Evolutionary conservation across 2,797 vertebrate species (phyloP).

Genomic region (Falco columbarius): DNA sequence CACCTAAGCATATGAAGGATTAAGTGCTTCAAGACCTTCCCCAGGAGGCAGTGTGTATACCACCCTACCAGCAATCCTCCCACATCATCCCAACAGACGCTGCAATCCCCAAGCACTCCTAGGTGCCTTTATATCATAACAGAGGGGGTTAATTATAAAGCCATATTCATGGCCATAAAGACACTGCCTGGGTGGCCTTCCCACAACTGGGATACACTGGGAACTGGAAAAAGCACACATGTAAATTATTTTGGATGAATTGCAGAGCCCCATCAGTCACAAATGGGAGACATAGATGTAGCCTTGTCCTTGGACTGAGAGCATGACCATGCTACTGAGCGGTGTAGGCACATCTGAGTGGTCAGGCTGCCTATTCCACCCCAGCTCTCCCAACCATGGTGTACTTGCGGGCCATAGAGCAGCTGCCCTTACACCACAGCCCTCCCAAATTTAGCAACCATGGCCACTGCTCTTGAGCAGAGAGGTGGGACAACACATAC

Average conservation of each 20-base stretch:
- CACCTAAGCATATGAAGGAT: background rate
- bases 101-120: background rate
- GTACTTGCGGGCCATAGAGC: background rate
- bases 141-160: background rate
- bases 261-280: background rate
- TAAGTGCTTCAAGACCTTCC: background rate
- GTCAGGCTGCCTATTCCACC: background rate
- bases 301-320: background rate
- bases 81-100: background rate
- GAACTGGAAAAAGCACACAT: background rate
- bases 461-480: background rate
- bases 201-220: background rate
- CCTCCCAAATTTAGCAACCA: background rate
- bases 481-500: background rate
- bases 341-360: background rate
- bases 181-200: background rate
- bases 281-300: background rate
- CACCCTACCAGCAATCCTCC: background rate
- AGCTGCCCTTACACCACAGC: background rate
- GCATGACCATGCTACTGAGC: background rate
- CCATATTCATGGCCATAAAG: background rate
- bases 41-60: background rate
- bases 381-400: rapidly evolving
- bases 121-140: background rate
- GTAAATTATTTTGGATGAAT: background rate